Evolutionary conservation across 2,113 vertebrate genomes (phyloP).

Genomic region (Centropristis striata): DNA sequence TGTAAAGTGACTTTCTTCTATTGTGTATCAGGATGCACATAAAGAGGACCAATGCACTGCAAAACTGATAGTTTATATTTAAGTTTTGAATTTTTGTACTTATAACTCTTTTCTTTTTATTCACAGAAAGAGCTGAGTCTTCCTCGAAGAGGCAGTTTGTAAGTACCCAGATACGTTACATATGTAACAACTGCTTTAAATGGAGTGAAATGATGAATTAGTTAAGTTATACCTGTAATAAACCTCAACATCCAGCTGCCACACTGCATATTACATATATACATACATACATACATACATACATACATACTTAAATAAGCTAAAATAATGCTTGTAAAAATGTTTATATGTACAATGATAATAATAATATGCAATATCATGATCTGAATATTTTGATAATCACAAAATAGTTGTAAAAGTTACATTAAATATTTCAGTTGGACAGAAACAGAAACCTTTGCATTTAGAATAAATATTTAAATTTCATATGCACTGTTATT

Average conservation of each 20-base stretch:
- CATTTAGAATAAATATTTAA: neutral
- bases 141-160: conserved; percentile 98
- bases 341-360: too few relatives aligned
- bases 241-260: neutral
- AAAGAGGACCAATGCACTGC: neutral
- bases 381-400: too few relatives aligned
- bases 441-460: too few relatives aligned
- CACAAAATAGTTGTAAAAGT: too few relatives aligned
- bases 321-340: too few relatives aligned
- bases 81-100: neutral
- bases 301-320: too few relatives aligned
- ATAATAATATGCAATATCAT: too few relatives aligned
- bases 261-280: neutral
- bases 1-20: neutral
- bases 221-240: neutral
- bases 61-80: neutral
- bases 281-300: too few relatives aligned
- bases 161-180: conserved; percentile 84
- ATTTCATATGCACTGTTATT: neutral
- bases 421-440: too few relatives aligned
- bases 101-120: conserved; percentile 62
- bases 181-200: neutral
- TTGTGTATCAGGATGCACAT: neutral
- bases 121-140: conserved; percentile 98
- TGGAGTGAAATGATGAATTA: neutral